These are phyloP conservation scores for Andrena cerasifolii DNA, from an alignment of 1,140 invertebrate species.

Conservation along the genomic window DNA sequence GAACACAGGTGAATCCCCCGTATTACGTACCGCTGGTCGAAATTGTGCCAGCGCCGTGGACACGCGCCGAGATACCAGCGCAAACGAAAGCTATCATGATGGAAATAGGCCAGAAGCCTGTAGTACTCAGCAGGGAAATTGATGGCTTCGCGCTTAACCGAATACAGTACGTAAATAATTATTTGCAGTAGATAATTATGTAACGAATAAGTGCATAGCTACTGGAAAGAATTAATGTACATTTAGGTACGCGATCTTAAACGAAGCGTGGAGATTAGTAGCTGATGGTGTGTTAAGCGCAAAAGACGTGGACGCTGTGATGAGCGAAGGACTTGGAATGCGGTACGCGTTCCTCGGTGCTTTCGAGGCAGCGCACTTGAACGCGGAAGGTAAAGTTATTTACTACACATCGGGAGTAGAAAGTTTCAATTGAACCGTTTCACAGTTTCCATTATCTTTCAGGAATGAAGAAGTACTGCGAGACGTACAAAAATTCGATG, in stretches of 20 bases:
- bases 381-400: constrained; percentile 91
- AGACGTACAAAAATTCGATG: constrained; percentile 91
- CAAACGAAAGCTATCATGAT: constrained; percentile 90
- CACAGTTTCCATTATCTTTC: constrained; percentile 42
- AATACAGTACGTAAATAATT: constrained; percentile 87
- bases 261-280: constrained; percentile 95
- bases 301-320: constrained; percentile 95
- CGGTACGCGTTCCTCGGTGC: constrained; percentile 97
- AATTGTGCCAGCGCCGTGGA: constrained; percentile 96
- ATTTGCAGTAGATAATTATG: background rate
- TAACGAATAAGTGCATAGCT: background rate
- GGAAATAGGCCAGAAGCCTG: constrained; percentile 95
- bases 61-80: constrained; percentile 86
- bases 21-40: constrained; percentile 97
- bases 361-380: constrained; percentile 96
- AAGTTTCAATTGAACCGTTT: background rate
- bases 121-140: constrained; percentile 92
- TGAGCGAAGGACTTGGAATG: constrained; percentile 96
- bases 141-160: constrained; percentile 96
- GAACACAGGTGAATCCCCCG: constrained; percentile 92
- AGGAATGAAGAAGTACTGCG: constrained; percentile 88
- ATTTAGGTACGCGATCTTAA: constrained; percentile 93
- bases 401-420: background rate
- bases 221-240: constrained; percentile 5
- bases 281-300: constrained; percentile 92